Evolutionary conservation across 1,140 invertebrate genomes (phyloP), one percentile per base, ranked within the genome.

Genomic region (Drosophila saltans): DNA sequence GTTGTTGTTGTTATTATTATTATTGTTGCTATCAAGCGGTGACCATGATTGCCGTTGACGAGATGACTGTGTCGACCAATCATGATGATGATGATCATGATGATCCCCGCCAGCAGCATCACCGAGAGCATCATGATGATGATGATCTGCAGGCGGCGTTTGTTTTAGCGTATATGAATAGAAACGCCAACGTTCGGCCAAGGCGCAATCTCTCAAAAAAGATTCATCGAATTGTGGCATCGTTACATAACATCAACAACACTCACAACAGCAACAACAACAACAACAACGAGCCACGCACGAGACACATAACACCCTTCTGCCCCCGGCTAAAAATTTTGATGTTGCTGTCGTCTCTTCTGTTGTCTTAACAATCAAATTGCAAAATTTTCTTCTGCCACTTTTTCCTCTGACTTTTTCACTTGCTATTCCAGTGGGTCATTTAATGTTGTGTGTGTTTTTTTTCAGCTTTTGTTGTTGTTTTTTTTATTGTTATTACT

Each of bases 191-290:
- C 84, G 77, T 57, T 91, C 90, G 30, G 85, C 82, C 16, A 84
- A 69, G 68, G 82, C 86, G 64, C 85, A 91, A 62, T 91, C 85
- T 65, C 73, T 90, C 59, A 91, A 73, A 67, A 91, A 91, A 83
- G 90, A 81, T 75, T 91, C 90, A 84, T 91, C 90, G 77, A 91
- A 91, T 74, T 91, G 80, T 68, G 90, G 90, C 90, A 91, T 91
- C 9, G 21, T 81, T 90, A 78, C 80, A 89, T 89, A 90, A 90
- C 72, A 58, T 45, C 69, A 68, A 61, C 59, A 62, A 33, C 48
- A 60, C 21, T 33, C 55, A 57, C 36, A 60, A 66, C 40, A 56
- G 26, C n/a, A 65, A 10, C 45, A 41, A 40, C n/a, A 45, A 40
- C n/a, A 45, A 8, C 26, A 30, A 55, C 11, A 45, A 11, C 6